Percentiles rank a stretch among this genome's conserved stretches.
Conservation (phyloP, 2,797 vertebrate genomes). For the Halcyon chelicuti region DNA sequence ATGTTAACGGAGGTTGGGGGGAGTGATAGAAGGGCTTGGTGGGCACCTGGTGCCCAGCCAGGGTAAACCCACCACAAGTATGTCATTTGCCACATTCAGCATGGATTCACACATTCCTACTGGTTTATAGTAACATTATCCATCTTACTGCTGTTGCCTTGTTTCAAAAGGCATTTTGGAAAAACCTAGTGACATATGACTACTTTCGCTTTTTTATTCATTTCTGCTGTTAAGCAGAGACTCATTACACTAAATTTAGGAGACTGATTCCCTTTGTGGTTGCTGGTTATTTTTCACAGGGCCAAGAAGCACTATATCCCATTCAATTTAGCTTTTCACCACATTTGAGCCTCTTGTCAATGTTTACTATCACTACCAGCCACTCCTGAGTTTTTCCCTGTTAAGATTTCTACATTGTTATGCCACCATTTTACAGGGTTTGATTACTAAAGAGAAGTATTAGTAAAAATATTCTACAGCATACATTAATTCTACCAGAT, state of each 20-base stretch:
- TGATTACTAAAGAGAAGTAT: neutral
- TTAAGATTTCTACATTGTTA: neutral
- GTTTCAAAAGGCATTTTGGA: neutral
- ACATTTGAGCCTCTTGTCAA: neutral
- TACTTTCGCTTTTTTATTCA: neutral
- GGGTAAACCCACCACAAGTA: too few species aligned
- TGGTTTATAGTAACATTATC: neutral
- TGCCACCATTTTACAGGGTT: neutral
- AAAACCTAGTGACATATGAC: neutral
- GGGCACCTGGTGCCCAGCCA: too few species aligned
- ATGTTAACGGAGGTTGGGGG: too few species aligned
- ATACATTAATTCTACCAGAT: neutral
- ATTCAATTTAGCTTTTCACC: rapidly evolving
- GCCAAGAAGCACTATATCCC: neutral
- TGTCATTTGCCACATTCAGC: neutral
- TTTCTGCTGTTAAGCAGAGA: neutral
- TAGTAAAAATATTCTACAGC: neutral
- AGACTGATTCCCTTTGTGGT: neutral
- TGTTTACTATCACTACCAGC: neutral
- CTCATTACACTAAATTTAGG: neutral
- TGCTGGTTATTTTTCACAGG: neutral
- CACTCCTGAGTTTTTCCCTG: neutral
- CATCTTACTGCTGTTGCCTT: neutral
- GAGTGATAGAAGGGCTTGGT: too few species aligned
- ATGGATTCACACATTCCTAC: neutral